A percentile compares a stretch with the other conserved stretches of the same genome.
Conservation (phyloP, 1,140 invertebrate species). For the Halesus radiatus region DNA sequence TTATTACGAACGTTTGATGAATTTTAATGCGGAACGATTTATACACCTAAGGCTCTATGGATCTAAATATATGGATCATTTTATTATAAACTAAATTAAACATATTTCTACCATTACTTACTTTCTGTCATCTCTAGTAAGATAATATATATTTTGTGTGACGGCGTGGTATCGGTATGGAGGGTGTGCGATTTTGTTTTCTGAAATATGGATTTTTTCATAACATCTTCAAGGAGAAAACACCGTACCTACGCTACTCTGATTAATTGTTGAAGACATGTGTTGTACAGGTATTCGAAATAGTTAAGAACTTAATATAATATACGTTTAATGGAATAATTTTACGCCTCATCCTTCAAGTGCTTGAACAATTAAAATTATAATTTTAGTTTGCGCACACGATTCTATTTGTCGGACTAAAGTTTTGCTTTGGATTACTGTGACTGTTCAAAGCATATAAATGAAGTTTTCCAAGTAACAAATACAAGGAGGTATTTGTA, state of each 20-base stretch:
- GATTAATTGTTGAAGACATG: too few relatives aligned
- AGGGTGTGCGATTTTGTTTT: too few relatives aligned
- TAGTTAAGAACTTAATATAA: too few relatives aligned
- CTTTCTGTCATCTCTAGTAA: background rate
- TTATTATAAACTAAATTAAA: background rate
- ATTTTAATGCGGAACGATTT: constrained; percentile 14
- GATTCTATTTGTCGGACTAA: background rate
- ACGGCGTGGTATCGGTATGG: too few relatives aligned
- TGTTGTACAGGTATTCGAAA: too few relatives aligned
- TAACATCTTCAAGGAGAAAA: too few relatives aligned
- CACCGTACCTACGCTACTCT: too few relatives aligned
- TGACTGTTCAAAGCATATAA: background rate
- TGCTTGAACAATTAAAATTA: background rate
- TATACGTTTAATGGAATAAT: too few relatives aligned
- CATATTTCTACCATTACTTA: constrained; percentile 1
- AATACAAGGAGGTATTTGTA: background rate
- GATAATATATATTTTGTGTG: too few relatives aligned
- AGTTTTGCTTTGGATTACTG: background rate
- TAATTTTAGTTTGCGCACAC: background rate
- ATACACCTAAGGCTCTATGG: background rate
- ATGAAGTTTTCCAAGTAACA: constrained; percentile 1
- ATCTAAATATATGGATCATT: background rate
- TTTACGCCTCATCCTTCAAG: too few relatives aligned
- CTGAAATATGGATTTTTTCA: too few relatives aligned
- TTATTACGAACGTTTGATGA: constrained; percentile 1